Base-by-base conservation (phyloP, 1,140 invertebrate genomes). In the Drosophila navojoa region DNA sequence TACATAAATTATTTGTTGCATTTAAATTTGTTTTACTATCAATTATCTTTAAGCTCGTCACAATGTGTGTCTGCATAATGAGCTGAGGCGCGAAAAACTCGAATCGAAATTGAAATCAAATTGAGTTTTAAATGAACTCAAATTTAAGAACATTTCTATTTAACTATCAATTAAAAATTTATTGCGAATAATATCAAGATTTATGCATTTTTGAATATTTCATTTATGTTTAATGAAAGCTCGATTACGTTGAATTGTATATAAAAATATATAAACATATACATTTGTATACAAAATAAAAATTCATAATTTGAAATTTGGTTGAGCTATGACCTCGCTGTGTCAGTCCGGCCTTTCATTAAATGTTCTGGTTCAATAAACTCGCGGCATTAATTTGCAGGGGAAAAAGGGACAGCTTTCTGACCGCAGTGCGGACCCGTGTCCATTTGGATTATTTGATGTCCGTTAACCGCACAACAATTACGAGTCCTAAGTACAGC, bases 401-500 rank as follows among this genome's bases (percentile, higher is more conserved):
- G 3, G 40, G 38, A 13, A 59, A 59, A 15, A 49, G 27, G 47
- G 22, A 60, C 47, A 68, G 15, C 29, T 35, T 38, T 32, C 27
- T 50, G 13, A 11, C 27, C 7, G 3, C 7, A 53, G 0, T 13
- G 32, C 4, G 4, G 54, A 57, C 53, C 61, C 35, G 2, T 42
- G 47, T 72, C 47, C 62, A 35, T 40, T 67, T 54, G 19, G 16
- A 60, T 72, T 67, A 60, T 58, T 67, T 53, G 22, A 29, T 52
- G 16, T 44, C 3, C 35, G 35, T 45, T 40, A 38, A 58, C 7
- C n/a, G 11, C 19, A 47, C 40, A 54, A 53, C 53, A 67, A 72
- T 72, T 72, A 54, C 29, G 38, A 32, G 29, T 22, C 13, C 50
- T 53, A 15, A 32, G 50, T 11, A 49, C 19, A 49, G 47, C 9